Evolutionary conservation across 2,113 vertebrate genomes (phyloP), one percentile per base, ranked within the genome.

Genomic region (Rynchops niger): DNA sequence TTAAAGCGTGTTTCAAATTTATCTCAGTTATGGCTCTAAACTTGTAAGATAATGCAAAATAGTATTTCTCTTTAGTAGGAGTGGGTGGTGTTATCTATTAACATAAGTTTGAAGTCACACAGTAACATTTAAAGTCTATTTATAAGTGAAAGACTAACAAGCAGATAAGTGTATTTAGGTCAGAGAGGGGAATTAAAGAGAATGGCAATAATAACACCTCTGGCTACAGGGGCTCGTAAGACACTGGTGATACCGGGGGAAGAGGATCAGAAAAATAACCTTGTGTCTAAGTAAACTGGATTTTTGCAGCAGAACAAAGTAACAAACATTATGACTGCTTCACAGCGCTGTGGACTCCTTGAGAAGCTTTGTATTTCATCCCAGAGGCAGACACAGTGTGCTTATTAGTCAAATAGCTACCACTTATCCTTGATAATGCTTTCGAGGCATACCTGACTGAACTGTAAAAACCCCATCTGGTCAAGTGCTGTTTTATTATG

Each of bases 21-120:
- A 25, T 76, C 73, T 93, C 65, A 72, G 67, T 93, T 94, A 77
- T 38, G 32, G 15, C 55, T 94, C 67, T 92, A 69, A 85, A 70
- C 49, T 77, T 87, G 21, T 62, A 93, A 96, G 65, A 91, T 88
- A 76, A 42, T 92, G 79, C 92, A 87, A 97, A 96, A 80, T 70
- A 88, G 50, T 90, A 88, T 95, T 93, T 91, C 62, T 82, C 36
- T 84, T 82, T 80, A 66, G 87, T 81, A 74, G 25, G 58, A 94
- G 92, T 94, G 74, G 90, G 88, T 93, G 79, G 71, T 86, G 88
- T 86, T 92, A 88, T 15, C 63, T 88, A 73, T 78, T 94, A 93
- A 59, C 71, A 43, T 86, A 96, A 83, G 85, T 90, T 38, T 53
- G 42, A 76, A 90, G 62, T 94, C 82, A 71, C 67, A 94, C 74